Percentiles rank a stretch among this genome's conserved stretches.
These are phyloP conservation scores for Mobula hypostoma DNA, from an alignment of 2,113 vertebrate genomes.

Conservation along the genomic window DNA sequence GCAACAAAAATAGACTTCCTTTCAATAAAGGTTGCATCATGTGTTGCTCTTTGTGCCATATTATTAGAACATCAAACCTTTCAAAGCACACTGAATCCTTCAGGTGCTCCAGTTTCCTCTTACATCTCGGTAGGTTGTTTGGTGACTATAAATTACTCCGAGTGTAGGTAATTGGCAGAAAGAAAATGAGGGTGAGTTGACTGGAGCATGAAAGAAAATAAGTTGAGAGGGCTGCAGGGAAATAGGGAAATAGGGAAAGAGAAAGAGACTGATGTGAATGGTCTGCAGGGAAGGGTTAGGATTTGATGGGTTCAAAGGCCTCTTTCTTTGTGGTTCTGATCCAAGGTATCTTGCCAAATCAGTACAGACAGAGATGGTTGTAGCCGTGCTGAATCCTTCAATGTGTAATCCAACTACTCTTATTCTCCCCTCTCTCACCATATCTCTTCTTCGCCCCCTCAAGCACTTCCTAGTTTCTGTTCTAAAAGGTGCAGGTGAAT, in stretches of 20 bases:
- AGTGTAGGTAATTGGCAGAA: too few species aligned
- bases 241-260: too few species aligned
- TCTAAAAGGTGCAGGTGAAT: too few species aligned
- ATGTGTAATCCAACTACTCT: not conserved
- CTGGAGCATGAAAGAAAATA: not conserved
- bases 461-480: not conserved
- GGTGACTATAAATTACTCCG: too few species aligned
- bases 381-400: not conserved
- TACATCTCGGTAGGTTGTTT: too few species aligned
- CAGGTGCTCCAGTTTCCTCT: too few species aligned
- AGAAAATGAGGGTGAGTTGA: too few species aligned
- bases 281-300: too few species aligned
- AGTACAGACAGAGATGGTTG: not conserved
- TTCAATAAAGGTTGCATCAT: not conserved
- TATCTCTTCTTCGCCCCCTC: not conserved
- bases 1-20: not conserved
- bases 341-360: too few species aligned
- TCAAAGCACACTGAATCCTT: not conserved
- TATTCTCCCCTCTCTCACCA: not conserved
- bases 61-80: not conserved
- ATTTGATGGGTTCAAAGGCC: too few species aligned
- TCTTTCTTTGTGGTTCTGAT: too few species aligned
- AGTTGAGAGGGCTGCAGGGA: not conserved
- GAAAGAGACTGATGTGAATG: too few species aligned
- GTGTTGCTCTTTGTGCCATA: not conserved